These are phyloP conservation scores for Zosterops borbonicus DNA, from an alignment of 2,113 vertebrate genomes.

Conservation along the genomic window DNA sequence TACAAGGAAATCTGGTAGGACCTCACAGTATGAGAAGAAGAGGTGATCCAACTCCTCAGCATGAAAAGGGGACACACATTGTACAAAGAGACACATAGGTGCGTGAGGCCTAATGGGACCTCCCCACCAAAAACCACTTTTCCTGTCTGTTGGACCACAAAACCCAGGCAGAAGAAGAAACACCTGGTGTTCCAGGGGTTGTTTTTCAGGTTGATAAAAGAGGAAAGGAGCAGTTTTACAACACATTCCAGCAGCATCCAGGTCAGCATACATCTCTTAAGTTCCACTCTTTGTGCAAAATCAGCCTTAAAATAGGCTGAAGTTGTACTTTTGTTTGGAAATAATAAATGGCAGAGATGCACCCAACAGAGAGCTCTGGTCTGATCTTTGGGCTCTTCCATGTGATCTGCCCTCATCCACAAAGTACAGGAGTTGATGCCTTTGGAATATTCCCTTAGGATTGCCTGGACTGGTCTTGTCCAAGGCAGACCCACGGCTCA, in stretches of 20 bases:
- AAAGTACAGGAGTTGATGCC: not conserved
- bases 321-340: not conserved
- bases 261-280: not conserved
- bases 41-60: not conserved
- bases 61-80: fast-evolving
- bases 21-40: not conserved
- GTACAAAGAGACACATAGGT: not conserved
- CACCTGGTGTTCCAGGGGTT: slow-evolving; percentile 11
- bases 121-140: not conserved
- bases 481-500: not conserved
- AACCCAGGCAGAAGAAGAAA: not conserved
- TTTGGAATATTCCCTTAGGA: not conserved
- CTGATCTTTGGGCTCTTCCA: not conserved
- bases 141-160: slow-evolving; percentile 65
- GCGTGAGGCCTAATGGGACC: not conserved
- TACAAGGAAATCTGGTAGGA: not conserved
- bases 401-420: fast-evolving
- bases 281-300: not conserved
- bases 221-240: not conserved
- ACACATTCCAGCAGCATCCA: not conserved
- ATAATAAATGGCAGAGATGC: too few species aligned
- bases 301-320: not conserved
- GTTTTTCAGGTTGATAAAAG: not conserved
- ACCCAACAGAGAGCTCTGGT: not conserved
- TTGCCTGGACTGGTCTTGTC: not conserved